Conservation (phyloP, 2,888 invertebrate genomes). For the Allygus modestus region DNA sequence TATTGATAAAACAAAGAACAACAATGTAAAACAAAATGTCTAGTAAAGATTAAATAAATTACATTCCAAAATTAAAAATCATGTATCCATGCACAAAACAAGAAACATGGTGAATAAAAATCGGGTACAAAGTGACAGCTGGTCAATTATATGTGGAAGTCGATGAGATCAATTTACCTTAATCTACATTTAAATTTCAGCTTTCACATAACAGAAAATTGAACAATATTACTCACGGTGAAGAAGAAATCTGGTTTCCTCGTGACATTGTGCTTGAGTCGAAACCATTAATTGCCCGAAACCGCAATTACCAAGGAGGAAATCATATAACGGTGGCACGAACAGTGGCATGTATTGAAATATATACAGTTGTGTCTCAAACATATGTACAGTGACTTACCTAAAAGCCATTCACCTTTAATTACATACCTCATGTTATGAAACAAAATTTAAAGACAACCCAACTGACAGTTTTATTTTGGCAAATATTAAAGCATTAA, state of each 20-base stretch:
- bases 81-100: neutral
- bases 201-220: conserved; percentile 1
- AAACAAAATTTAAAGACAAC: no score
- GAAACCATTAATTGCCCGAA: neutral
- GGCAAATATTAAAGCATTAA: no score
- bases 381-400: neutral
- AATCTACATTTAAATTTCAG: neutral
- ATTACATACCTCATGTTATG: neutral
- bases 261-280: neutral
- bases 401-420: neutral
- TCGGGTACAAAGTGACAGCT: neutral
- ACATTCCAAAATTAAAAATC: conserved; percentile 28
- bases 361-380: neutral
- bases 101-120: conserved; percentile 1
- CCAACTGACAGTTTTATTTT: no score
- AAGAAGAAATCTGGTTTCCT: conserved; percentile 16
- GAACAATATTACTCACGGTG: neutral
- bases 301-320: neutral
- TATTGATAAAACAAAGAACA: neutral
- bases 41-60: conserved; percentile 3
- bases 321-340: neutral
- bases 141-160: neutral
- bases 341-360: neutral
- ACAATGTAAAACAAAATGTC: neutral
- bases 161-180: conserved; percentile 2